Conservation (phyloP, 2,797 vertebrate genomes). For the Macropodus opercularis region DNA sequence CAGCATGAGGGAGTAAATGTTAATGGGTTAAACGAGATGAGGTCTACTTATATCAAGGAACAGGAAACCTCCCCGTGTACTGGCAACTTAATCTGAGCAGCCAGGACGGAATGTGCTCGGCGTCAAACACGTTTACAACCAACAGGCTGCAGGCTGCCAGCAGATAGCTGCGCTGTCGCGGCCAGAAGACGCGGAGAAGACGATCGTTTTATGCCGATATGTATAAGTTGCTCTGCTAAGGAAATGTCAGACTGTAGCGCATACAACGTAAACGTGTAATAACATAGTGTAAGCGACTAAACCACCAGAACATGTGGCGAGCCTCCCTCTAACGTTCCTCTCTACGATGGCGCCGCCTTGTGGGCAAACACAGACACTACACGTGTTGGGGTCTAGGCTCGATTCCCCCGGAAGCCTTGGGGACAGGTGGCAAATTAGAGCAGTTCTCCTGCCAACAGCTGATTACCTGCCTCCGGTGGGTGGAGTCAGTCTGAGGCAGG, state of each 20-base stretch:
- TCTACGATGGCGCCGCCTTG: conserved; percentile 54
- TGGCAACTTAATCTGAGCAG: conserved; percentile 75
- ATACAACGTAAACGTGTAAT: too few species aligned
- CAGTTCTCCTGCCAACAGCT: too few species aligned
- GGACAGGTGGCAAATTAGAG: neutral
- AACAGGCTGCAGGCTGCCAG: conserved; percentile 41
- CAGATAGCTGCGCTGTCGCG: conserved; percentile 1
- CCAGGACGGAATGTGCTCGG: conserved; percentile 79
- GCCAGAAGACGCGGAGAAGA: neutral
- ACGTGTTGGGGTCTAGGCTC: conserved; percentile 16
- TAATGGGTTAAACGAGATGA: conserved; percentile 48
- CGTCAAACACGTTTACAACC: conserved; percentile 60
- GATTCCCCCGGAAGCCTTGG: conserved; percentile 7
- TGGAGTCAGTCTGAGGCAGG: too few species aligned
- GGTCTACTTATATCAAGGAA: conserved; percentile 60
- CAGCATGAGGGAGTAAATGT: neutral
- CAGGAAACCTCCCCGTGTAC: conserved; percentile 71
- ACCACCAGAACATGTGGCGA: neutral
- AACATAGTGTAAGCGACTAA: too few species aligned
- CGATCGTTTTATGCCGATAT: too few species aligned
- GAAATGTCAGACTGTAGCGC: too few species aligned
- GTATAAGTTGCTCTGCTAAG: too few species aligned
- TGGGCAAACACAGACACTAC: conserved; percentile 34
- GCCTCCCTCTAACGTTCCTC: conserved; percentile 10
- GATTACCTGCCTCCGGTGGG: too few species aligned